Conservation (phyloP, 1,140 invertebrate genomes). For the Scaptomyza hsui region DNA sequence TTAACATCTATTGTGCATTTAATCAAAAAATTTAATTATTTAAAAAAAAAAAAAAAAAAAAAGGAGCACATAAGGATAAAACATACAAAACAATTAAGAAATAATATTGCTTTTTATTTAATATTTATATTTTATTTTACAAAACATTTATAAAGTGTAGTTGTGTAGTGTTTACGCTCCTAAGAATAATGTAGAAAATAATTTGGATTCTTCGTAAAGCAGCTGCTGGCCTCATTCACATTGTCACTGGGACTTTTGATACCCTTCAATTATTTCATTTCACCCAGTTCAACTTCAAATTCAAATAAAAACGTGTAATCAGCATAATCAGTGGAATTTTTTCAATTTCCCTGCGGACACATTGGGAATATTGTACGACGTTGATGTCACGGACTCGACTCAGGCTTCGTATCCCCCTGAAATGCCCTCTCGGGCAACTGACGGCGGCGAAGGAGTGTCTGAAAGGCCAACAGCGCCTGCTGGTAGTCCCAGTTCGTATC, state of each 20-base stretch:
- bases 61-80: too few species aligned
- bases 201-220: too few species aligned
- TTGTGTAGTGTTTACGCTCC: too few species aligned
- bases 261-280: conserved; percentile 14
- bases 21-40: too few species aligned
- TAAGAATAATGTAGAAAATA: too few species aligned
- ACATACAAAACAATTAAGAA: too few species aligned
- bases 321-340: conserved; percentile 52
- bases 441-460: conserved; percentile 2
- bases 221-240: not conserved
- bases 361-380: conserved; percentile 30
- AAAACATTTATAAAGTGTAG: too few species aligned
- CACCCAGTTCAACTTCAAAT: not conserved
- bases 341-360: conserved; percentile 48
- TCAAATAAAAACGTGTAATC: conserved; percentile 48
- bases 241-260: not conserved
- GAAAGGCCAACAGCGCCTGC: conserved; percentile 32
- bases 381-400: conserved; percentile 10
- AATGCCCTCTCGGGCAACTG: conserved; percentile 26
- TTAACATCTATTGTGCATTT: too few species aligned
- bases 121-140: too few species aligned
- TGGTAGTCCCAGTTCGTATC: conserved; percentile 43
- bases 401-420: not conserved
- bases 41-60: too few species aligned
- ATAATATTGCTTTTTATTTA: too few species aligned